Conservation (phyloP, 1,140 invertebrate genomes). For the Scaptodrosophila lebanonensis region DNA sequence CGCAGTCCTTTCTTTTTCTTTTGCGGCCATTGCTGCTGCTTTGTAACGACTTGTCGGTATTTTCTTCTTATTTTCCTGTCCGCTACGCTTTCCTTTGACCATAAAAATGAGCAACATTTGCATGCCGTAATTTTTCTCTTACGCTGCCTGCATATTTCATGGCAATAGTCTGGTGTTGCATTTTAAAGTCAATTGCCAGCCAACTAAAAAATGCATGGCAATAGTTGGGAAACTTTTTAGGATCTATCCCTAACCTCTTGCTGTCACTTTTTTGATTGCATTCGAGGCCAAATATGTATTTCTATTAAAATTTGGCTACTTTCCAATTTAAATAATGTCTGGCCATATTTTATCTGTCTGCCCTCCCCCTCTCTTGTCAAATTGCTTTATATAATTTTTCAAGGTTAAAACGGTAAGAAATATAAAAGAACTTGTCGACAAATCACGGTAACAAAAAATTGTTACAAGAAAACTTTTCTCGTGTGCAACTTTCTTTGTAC, state of each 20-base stretch:
- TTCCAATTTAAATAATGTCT: slow-evolving; percentile 38
- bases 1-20: no score
- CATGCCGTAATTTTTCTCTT: slow-evolving; percentile 15
- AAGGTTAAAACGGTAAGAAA: slow-evolving; percentile 28
- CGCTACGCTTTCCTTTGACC: slow-evolving; percentile 25
- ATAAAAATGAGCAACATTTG: slow-evolving; percentile 33
- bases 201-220: slow-evolving; percentile 1
- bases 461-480: slow-evolving; percentile 15
- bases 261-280: slow-evolving; percentile 58
- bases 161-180: slow-evolving; percentile 13
- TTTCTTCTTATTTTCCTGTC: no score
- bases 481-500: slow-evolving; percentile 27
- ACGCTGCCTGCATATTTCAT: slow-evolving; percentile 26
- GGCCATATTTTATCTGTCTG: slow-evolving; percentile 33
- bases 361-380: slow-evolving; percentile 6
- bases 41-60: no score
- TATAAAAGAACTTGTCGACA: slow-evolving; percentile 52
- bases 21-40: no score
- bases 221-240: slow-evolving; percentile 21
- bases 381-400: slow-evolving; percentile 53
- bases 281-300: slow-evolving; percentile 43
- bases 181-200: slow-evolving; percentile 32
- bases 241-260: slow-evolving; percentile 39
- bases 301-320: slow-evolving; percentile 54
- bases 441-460: slow-evolving; percentile 12